These are phyloP conservation scores for Phalacrocorax aristotelis DNA, from an alignment of 2,113 vertebrate species.

Conservation along the genomic window DNA sequence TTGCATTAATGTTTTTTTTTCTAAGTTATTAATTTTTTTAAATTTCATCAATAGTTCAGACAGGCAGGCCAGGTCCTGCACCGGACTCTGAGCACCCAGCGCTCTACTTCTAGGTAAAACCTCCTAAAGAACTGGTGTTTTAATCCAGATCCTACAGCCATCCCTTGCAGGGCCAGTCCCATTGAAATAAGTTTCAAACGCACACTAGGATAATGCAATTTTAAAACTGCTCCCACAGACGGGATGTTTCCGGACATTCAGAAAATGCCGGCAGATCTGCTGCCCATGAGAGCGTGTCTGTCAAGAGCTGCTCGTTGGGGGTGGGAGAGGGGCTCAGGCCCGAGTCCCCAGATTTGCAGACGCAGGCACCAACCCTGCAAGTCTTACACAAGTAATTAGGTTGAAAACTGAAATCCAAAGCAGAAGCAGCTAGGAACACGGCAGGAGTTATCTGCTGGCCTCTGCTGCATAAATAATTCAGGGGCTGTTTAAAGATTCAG, in stretches of 20 bases:
- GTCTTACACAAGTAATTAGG: accelerated
- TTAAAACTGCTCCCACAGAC: not conserved
- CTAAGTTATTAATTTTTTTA: not conserved
- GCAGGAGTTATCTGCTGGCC: not conserved
- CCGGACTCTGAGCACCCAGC: not conserved
- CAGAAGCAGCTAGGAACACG: not conserved
- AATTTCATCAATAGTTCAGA: not conserved
- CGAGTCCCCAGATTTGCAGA: not conserved
- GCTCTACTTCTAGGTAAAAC: not conserved
- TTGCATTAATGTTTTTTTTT: not conserved
- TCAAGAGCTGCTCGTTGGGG: accelerated
- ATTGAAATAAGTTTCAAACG: not conserved
- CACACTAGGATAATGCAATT: not conserved
- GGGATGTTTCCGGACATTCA: not conserved
- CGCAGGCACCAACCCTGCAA: not conserved
- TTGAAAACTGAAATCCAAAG: not conserved
- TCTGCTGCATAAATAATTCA: not conserved
- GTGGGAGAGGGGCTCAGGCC: not conserved
- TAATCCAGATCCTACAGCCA: not conserved
- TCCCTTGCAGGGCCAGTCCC: not conserved
- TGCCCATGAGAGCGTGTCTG: accelerated
- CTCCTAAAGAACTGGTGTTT: not conserved
- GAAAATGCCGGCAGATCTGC: not conserved
- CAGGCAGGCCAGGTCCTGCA: not conserved
- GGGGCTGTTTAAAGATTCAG: not conserved